These are phyloP conservation scores for Gavia stellata DNA, from an alignment of 2,113 vertebrate species.

Conservation along the genomic window DNA sequence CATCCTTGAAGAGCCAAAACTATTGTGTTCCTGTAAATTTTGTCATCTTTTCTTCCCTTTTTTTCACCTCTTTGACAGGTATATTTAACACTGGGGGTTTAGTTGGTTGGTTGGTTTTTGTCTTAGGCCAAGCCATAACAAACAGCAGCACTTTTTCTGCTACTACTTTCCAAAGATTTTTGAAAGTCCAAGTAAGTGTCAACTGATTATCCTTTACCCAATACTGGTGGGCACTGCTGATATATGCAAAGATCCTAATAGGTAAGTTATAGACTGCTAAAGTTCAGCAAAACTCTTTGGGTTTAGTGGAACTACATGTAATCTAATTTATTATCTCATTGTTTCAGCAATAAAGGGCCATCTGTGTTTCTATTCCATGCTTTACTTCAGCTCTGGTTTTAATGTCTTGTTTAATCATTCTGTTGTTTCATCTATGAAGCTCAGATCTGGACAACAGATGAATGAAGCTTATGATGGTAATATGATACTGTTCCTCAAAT, in stretches of 20 bases:
- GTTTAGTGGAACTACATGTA: slow-evolving; percentile 14
- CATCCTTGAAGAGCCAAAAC: neutral
- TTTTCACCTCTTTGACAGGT: neutral
- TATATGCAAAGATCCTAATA: neutral
- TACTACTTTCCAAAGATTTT: neutral
- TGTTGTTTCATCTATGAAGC: neutral
- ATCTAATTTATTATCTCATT: slow-evolving; percentile 24
- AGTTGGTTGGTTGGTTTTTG: no score
- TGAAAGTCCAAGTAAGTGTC: neutral
- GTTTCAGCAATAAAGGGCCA: slow-evolving; percentile 30
- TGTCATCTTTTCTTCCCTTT: neutral
- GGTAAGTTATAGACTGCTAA: neutral
- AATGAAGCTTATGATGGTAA: neutral
- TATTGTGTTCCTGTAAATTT: neutral
- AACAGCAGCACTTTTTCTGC: neutral
- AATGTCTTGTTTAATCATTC: slow-evolving; percentile 45
- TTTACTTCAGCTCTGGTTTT: slow-evolving; percentile 30
- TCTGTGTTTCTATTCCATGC: neutral
- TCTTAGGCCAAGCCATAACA: neutral
- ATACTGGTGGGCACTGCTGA: neutral
- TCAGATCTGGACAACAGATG: neutral
- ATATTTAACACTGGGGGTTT: neutral
- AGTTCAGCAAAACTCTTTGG: neutral
- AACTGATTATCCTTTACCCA: neutral
- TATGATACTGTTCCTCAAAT: neutral